Percentiles rank a stretch among this genome's conserved stretches.
These are phyloP conservation scores for Conchocele bisecta DNA, from an alignment of 2,888 invertebrate genomes.

Conservation along the genomic window DNA sequence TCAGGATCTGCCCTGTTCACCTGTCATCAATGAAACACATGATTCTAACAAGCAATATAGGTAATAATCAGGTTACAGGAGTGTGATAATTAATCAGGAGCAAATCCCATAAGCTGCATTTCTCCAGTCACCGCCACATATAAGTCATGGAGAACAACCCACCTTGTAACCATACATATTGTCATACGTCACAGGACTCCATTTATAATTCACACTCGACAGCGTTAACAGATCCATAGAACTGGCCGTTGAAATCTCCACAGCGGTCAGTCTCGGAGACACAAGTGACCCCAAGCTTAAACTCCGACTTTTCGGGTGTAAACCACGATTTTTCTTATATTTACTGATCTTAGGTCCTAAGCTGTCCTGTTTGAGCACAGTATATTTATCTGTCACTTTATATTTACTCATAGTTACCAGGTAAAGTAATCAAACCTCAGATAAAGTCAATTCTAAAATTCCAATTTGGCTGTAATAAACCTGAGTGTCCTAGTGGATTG, in stretches of 20 bases:
- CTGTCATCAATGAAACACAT: too few species aligned
- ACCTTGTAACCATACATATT: slow-evolving; percentile 61
- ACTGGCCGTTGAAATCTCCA: slow-evolving; percentile 36
- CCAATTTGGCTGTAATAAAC: slow-evolving; percentile 41
- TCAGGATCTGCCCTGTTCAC: too few species aligned
- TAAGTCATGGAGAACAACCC: too few species aligned
- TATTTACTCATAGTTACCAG: slow-evolving; percentile 53
- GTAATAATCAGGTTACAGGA: too few species aligned
- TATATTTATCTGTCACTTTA: slow-evolving; percentile 55
- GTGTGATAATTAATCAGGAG: too few species aligned
- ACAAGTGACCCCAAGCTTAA: slow-evolving; percentile 47
- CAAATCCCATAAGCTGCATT: too few species aligned
- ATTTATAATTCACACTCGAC: slow-evolving; percentile 29
- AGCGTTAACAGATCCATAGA: slow-evolving; percentile 31
- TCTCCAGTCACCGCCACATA: too few species aligned
- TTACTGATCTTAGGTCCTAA: slow-evolving; percentile 34
- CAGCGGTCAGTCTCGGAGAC: slow-evolving; percentile 38
- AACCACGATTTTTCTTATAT: slow-evolving; percentile 43
- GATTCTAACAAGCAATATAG: too few species aligned
- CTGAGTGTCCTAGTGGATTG: too few species aligned
- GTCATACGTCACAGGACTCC: slow-evolving; percentile 45
- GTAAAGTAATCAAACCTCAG: slow-evolving; percentile 30
- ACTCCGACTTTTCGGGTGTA: slow-evolving; percentile 46
- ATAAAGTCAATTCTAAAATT: slow-evolving; percentile 38
- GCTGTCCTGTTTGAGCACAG: slow-evolving; percentile 4